These are phyloP conservation scores for Ceryle rudis DNA, from an alignment of 2,797 vertebrate genomes.

Conservation along the genomic window DNA sequence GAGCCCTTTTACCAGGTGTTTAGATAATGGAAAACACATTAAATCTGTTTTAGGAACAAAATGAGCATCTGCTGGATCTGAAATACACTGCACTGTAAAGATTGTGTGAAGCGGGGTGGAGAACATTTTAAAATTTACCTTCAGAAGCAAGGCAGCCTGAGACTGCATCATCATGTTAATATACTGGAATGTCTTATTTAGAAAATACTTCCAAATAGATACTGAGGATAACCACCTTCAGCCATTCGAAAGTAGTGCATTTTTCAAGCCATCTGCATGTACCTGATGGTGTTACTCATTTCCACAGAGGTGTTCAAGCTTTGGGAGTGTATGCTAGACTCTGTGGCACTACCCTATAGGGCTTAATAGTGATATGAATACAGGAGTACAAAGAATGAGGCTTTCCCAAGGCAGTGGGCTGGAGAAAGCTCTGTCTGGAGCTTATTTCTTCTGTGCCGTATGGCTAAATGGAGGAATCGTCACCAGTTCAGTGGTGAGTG, in stretches of 20 bases:
- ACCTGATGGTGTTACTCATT: background rate
- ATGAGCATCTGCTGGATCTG: constrained; percentile 25
- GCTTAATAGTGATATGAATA: background rate
- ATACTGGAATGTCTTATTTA: background rate
- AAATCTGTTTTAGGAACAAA: constrained; percentile 57
- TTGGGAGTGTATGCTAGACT: background rate
- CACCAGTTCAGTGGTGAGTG: background rate
- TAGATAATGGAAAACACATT: constrained; percentile 56
- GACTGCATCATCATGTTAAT: background rate
- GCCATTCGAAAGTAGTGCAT: background rate
- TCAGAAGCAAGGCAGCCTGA: background rate
- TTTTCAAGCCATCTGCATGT: background rate
- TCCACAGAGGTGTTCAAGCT: background rate
- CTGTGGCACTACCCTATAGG: background rate
- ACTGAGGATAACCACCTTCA: background rate
- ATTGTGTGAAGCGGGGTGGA: background rate
- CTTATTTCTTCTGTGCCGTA: background rate
- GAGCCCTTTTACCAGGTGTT: constrained; percentile 45
- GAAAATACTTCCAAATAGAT: background rate
- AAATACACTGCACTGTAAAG: background rate
- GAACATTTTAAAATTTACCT: background rate
- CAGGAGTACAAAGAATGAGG: background rate
- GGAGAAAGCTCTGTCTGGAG: background rate
- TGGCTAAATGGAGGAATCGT: background rate
- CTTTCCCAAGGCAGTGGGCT: background rate